Conservation (phyloP, 2,888 invertebrate genomes). For the Nomada fucata region DNA sequence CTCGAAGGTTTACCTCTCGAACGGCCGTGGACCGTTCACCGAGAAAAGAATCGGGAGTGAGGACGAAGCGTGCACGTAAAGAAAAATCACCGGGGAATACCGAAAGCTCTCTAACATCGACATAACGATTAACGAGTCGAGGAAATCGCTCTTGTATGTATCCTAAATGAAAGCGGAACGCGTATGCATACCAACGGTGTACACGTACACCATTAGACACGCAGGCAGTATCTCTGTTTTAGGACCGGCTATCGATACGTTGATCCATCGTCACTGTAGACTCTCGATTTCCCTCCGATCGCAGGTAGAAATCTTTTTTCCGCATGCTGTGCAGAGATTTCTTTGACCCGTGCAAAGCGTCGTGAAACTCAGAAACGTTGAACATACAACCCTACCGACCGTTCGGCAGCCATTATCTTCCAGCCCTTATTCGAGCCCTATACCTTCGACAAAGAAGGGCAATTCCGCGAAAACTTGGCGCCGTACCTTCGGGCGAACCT, state of each 20-base stretch:
- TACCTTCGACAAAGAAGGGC: background rate
- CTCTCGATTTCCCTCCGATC: background rate
- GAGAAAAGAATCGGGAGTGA: conserved; percentile 65
- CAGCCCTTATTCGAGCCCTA: background rate
- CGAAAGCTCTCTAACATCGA: background rate
- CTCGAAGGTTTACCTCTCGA: conserved; percentile 71
- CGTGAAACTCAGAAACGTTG: background rate
- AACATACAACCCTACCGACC: background rate
- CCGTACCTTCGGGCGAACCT: background rate
- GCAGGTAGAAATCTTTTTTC: conserved; percentile 14
- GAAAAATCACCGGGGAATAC: conserved; percentile 45
- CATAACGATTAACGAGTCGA: background rate
- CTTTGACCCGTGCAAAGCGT: background rate
- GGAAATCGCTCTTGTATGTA: background rate
- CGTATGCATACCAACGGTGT: background rate
- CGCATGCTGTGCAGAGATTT: background rate
- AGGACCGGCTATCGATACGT: background rate
- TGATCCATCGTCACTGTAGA: background rate
- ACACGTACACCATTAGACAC: background rate
- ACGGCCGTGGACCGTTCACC: conserved; percentile 70
- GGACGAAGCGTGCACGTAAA: conserved; percentile 38
- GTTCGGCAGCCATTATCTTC: background rate
- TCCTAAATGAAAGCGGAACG: background rate
- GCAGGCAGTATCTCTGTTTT: background rate
- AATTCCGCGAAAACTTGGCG: background rate